Evolutionary conservation across 1,140 invertebrate species (phyloP).

Genomic region (Myzus persicae): DNA sequence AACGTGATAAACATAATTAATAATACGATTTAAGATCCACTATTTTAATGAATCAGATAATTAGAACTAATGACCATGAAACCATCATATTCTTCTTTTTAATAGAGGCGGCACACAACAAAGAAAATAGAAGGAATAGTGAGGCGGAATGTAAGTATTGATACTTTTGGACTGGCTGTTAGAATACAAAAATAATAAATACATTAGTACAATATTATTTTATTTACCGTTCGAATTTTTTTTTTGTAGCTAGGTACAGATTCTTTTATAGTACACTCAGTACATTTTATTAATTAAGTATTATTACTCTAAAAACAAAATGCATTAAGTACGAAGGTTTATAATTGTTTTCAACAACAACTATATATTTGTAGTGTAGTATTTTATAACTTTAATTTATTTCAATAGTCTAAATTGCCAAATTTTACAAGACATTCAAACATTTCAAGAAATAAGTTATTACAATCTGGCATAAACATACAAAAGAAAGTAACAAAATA

Average conservation of each 20-base stretch:
- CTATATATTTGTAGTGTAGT: neutral
- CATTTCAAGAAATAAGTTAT: neutral
- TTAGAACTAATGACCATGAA: constrained; percentile 57
- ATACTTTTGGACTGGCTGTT: neutral
- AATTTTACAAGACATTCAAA: neutral
- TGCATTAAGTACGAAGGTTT: neutral
- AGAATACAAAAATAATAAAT: constrained; percentile 1
- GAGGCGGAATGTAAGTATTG: constrained; percentile 12
- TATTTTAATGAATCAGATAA: constrained; percentile 56
- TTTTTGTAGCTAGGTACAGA: too few species aligned
- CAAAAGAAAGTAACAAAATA: constrained; percentile 14
- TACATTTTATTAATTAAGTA: neutral
- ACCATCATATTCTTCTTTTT: constrained; percentile 47
- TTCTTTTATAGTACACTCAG: neutral
- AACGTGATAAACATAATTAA: constrained; percentile 53
- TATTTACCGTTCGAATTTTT: neutral
- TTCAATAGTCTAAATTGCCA: neutral
- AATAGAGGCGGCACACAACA: constrained; percentile 33
- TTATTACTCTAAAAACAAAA: neutral
- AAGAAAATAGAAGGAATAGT: constrained; percentile 37
- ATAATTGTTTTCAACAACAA: neutral
- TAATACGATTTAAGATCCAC: constrained; percentile 41
- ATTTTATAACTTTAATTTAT: neutral
- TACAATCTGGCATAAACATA: neutral
- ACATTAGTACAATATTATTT: neutral